phyloP scores from a whole-genome alignment of 2,888 invertebrate genomes.

The Calliphora vomitoria region DNA sequence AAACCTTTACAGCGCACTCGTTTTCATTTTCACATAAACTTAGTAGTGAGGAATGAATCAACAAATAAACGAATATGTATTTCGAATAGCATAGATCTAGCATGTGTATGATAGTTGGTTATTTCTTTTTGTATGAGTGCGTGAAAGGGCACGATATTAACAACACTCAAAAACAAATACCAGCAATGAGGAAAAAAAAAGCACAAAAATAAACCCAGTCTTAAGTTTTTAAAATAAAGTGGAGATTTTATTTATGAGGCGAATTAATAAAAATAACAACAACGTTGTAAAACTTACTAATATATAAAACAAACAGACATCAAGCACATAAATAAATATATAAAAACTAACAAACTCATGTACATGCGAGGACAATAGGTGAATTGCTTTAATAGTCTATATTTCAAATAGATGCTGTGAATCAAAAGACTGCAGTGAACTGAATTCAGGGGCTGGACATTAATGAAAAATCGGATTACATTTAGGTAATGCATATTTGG shows the following conservation, averaged over 20 bases:
- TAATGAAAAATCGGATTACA: too few species aligned
- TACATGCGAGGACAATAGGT: not conserved
- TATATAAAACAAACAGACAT: not conserved
- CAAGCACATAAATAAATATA: not conserved
- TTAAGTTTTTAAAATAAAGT: conserved; percentile 42
- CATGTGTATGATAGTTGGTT: conserved; percentile 22
- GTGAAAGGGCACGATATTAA: conserved; percentile 51
- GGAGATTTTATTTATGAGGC: conserved; percentile 65
- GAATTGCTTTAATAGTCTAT: too few species aligned
- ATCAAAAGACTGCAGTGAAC: too few species aligned
- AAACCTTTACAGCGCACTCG: too few species aligned
- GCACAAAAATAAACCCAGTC: conserved; percentile 1
- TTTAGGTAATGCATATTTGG: too few species aligned
- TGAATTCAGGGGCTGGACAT: too few species aligned
- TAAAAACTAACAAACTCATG: conserved; percentile 16
- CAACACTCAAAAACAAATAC: conserved; percentile 5
- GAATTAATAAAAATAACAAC: conserved; percentile 57
- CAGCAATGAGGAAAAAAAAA: not conserved
- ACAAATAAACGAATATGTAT: not conserved
- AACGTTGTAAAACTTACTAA: conserved; percentile 20
- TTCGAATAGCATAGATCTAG: conserved; percentile 18
- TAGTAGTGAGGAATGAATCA: not conserved
- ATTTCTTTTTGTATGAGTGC: conserved; percentile 34
- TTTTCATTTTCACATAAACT: conserved; percentile 1
- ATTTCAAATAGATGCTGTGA: too few species aligned